phyloP scores from a whole-genome alignment of 2,113 vertebrate species.

The Forbesichthys agassizii region DNA sequence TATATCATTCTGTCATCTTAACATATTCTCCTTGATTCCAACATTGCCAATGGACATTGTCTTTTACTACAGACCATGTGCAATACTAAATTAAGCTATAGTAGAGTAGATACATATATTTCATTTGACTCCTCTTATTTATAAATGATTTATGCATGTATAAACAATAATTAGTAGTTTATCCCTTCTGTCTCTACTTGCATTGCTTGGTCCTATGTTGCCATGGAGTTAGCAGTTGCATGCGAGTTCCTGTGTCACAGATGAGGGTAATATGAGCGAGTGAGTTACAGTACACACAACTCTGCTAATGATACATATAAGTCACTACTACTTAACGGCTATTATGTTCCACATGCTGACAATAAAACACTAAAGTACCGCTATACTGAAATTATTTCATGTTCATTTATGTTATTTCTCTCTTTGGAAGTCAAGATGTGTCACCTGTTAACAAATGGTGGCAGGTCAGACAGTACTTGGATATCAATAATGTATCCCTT shows the following conservation, averaged over 20 bases:
- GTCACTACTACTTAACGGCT: background rate
- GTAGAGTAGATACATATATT: background rate
- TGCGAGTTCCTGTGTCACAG: slow-evolving; percentile 19
- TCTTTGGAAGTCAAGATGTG: no score
- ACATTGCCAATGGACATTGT: background rate
- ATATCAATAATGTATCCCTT: background rate
- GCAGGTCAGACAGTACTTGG: background rate
- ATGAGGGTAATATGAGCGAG: slow-evolving; percentile 12
- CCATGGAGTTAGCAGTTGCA: slow-evolving; percentile 27
- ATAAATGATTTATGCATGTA: no score
- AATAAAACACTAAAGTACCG: background rate
- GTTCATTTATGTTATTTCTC: background rate
- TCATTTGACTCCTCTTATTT: no score
- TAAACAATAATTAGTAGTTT: background rate
- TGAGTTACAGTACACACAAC: background rate
- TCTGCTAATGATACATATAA: slow-evolving; percentile 23
- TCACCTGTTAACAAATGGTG: background rate
- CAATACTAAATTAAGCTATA: background rate
- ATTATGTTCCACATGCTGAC: slow-evolving; percentile 1
- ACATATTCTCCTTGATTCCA: background rate
- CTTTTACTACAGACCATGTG: background rate
- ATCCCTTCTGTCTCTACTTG: slow-evolving; percentile 7
- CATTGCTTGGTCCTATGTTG: background rate
- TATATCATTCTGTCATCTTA: background rate
- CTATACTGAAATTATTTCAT: background rate